These are phyloP conservation scores for Amphimallon solstitiale DNA, from an alignment of 2,888 invertebrate genomes.

Conservation along the genomic window DNA sequence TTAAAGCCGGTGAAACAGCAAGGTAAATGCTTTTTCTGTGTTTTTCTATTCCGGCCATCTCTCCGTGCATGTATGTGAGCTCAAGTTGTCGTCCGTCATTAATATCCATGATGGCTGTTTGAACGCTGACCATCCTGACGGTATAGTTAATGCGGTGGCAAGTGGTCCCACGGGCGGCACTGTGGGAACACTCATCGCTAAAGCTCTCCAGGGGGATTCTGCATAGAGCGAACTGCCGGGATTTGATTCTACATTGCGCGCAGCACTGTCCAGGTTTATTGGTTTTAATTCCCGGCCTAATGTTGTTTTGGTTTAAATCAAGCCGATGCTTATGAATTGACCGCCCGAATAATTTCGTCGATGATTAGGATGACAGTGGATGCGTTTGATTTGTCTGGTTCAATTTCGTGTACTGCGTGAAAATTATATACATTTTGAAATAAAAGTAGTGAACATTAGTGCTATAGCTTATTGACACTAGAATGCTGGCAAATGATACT, in stretches of 20 bases:
- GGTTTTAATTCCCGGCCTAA: slow-evolving; percentile 16
- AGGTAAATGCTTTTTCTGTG: slow-evolving; percentile 41
- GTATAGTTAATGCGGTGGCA: slow-evolving; percentile 58
- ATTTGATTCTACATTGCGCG: too few species aligned
- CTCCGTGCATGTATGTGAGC: background rate
- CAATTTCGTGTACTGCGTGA: too few species aligned
- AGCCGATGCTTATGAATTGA: background rate
- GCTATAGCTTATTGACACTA: too few species aligned
- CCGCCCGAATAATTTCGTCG: background rate
- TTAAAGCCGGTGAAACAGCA: slow-evolving; percentile 13
- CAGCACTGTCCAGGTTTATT: slow-evolving; percentile 2
- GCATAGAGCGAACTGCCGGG: slow-evolving; percentile 4
- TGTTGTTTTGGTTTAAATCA: slow-evolving; percentile 11
- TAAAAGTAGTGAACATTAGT: too few species aligned
- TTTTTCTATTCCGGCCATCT: slow-evolving; percentile 45
- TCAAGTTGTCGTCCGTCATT: slow-evolving; percentile 41
- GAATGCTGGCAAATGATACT: too few species aligned
- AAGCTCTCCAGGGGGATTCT: slow-evolving; percentile 52
- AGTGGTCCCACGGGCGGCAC: slow-evolving; percentile 57
- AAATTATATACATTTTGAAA: too few species aligned
- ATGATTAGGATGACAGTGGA: too few species aligned
- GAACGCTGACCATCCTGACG: slow-evolving; percentile 55
- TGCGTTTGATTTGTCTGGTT: too few species aligned
- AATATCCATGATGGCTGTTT: slow-evolving; percentile 52
- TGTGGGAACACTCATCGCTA: slow-evolving; percentile 55